A percentile compares a stretch with the other conserved stretches of the same genome.
Conservation (phyloP, 2,113 vertebrate species). For the Manacus vitellinus region DNA sequence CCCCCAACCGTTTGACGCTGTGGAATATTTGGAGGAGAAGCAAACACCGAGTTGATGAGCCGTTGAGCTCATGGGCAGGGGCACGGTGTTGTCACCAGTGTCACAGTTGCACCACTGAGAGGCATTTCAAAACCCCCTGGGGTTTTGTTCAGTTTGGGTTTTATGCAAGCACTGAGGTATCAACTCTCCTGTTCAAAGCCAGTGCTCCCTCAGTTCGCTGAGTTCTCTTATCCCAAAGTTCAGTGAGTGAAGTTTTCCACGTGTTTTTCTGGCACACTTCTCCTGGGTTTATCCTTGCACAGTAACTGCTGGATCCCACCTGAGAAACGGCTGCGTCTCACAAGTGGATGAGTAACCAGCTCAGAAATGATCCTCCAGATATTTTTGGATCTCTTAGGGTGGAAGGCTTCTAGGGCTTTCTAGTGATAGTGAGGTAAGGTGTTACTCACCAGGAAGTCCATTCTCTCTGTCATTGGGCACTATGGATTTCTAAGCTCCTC, state of each 20-base stretch:
- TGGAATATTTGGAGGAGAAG: not conserved
- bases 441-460: not conserved
- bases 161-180: not conserved
- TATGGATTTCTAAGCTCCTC: not conserved
- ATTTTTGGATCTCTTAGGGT: not conserved
- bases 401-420: not conserved
- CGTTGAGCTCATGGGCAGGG: not conserved
- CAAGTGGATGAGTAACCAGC: not conserved
- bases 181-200: not conserved
- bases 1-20: not conserved
- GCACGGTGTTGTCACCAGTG: too few relatives aligned
- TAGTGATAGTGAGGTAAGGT: not conserved
- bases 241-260: not conserved
- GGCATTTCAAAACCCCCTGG: not conserved
- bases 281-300: not conserved
- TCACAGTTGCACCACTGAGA: not conserved
- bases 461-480: not conserved
- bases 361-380: not conserved
- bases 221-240: not conserved
- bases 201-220: fast-evolving
- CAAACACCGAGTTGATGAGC: not conserved
- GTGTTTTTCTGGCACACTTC: not conserved
- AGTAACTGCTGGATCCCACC: not conserved
- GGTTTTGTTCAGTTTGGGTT: not conserved
- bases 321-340: not conserved